phyloP scores from a whole-genome alignment of 2,888 invertebrate genomes.

The Latheticus oryzae region DNA sequence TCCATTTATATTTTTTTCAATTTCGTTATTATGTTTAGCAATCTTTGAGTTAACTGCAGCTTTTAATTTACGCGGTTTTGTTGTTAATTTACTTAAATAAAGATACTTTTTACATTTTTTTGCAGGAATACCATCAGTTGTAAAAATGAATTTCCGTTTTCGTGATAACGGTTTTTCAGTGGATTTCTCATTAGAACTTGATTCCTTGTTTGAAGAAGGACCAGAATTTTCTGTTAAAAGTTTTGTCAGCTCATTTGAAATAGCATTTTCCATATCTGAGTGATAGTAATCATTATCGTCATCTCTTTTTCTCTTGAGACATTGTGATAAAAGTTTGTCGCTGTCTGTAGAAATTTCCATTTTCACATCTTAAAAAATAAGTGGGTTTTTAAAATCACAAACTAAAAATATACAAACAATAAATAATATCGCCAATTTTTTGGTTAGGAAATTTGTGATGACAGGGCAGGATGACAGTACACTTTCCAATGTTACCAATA shows the following conservation, averaged over 20 bases:
- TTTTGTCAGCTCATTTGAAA: no score
- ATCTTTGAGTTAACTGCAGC: neutral
- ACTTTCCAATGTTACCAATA: no score
- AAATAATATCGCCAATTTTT: no score
- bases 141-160: constrained; percentile 24
- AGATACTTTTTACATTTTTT: constrained; percentile 24
- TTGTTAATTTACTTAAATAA: constrained; percentile 18
- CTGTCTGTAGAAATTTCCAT: neutral
- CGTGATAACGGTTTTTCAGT: constrained; percentile 1
- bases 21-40: neutral
- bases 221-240: no score
- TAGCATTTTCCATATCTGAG: no score
- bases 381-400: no score
- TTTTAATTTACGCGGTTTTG: constrained; percentile 22
- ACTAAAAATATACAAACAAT: no score
- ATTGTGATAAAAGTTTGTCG: neutral
- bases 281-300: neutral
- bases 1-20: constrained; percentile 2
- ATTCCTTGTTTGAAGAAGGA: no score
- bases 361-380: no score
- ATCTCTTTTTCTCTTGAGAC: constrained; percentile 11
- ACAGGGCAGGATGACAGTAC: no score
- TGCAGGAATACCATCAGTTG: constrained; percentile 1
- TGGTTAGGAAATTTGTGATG: no score
- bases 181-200: no score